Base-by-base conservation (phyloP, 1,140 invertebrate species). In the Trypoxylus dichotomus region DNA sequence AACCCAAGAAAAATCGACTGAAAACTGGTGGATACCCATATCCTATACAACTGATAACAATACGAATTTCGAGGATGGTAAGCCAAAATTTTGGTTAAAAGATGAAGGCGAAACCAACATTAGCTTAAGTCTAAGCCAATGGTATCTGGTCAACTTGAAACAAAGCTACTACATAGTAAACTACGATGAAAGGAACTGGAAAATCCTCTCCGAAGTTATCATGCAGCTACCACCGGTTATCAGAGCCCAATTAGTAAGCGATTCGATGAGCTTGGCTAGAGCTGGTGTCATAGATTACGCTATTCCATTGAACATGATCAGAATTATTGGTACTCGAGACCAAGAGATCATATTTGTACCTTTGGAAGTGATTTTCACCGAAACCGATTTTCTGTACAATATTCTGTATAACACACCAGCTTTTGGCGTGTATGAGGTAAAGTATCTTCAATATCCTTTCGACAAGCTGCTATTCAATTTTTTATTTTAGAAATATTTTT, bases 211-310 rank as follows among this genome's bases (percentile, higher is more conserved):
- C n/a, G 80, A 87, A 6, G 88, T 90, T 32, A 86, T 93, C 0
- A 89, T 88, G 60, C 82, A 82, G 0, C 73, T 87, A 11, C 86
- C 88, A 0, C 86, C 90, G 0, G 85, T 93, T 0, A 93, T 93
- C 60, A 88, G 94, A 75, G 95, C 94, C 0, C 93, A 95, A 82
- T 84, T 97, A 0, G 89, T 97, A 10, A 93, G 96, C 81, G 95
- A 97, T 86, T 90, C 94, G 0, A 91, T 96, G 82, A 92, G 93
- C 83, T 86, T 97, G 60, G 93, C 92, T 0, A 89, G 91, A 79
- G 89, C 89, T 0, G 90, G 89, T 32, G 82, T 90, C 2, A 75
- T 93, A 1, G 82, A 88, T 58, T 94, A 94, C 79, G 83, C 87
- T 13, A 87, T 90, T 29, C 90, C 91, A 24, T 85, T 94, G 32